Base-by-base conservation (phyloP, 2,888 invertebrate species). In the Hydrotaea cyrtoneurina region DNA sequence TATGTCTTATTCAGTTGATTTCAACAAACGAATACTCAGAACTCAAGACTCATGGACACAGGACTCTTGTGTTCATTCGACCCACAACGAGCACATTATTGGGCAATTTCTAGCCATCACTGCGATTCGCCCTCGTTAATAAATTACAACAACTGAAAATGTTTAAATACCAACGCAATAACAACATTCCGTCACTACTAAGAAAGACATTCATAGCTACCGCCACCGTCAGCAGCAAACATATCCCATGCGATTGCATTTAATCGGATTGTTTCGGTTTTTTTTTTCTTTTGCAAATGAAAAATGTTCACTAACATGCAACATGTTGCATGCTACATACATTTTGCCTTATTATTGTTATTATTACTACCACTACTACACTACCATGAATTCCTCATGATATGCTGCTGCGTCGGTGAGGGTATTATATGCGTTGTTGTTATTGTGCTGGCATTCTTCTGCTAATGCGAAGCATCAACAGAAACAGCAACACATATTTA, bases 261-360 rank as follows among this genome's bases (percentile, higher is more conserved):
- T 69, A 46, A n/a, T 21, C 17, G 39, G 43, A 43, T 66, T 66
- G 17, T 57, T 43, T 15, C 2, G 7, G 43, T 17, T 66, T 43
- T 66, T 43, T 57, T 57, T 21, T 19, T 43, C n/a, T 69, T 69
- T 46, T 23, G 43, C 43, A 74, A 57, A 10, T 21, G 57, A 57
- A n/a, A 57, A 78, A 43, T 71, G 43, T 59, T 8, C 79, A 80
- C 80, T 71, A 55, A 72, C 86, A 86, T 86, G 86, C 86, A 86
- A 86, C 82, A 85, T 86, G 86, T 86, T 86, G 86, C 83, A 86
- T 85, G 81, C 50, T 77, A 36, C 39, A 21, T 39, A 26, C n/a
- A 71, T 19, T 59, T 21, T 15, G 17, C 50, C 64, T 39, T 80
- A 46, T 77, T 77, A 78, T 75, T 26, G 59, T 83, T 36, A 64